These are phyloP conservation scores for Python bivittatus DNA, from an alignment of 2,113 vertebrate species.

Conservation along the genomic window DNA sequence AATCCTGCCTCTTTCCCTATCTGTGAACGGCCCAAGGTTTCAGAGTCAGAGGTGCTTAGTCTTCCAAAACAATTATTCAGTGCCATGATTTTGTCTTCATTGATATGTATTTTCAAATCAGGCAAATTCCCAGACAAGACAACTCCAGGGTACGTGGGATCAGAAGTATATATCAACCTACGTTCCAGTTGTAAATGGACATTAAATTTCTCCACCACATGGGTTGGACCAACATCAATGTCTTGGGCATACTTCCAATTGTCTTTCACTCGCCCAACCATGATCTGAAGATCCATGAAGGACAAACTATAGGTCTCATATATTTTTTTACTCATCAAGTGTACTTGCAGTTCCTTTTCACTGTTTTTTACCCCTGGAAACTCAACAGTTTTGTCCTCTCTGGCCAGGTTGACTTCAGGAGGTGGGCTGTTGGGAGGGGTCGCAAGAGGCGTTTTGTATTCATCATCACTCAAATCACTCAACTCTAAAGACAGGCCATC, in stretches of 20 bases:
- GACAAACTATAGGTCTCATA: constrained; percentile 94
- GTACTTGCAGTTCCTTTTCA: constrained; percentile 75
- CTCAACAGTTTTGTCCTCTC: constrained; percentile 52
- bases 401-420: constrained; percentile 69
- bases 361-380: constrained; percentile 71
- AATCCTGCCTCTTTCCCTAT: constrained; percentile 88
- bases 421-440: constrained; percentile 90
- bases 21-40: constrained; percentile 72
- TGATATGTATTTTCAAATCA: constrained; percentile 95
- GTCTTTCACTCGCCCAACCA: constrained; percentile 94
- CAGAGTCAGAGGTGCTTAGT: constrained; percentile 77
- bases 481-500: constrained; percentile 71
- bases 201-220: constrained; percentile 96
- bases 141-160: constrained; percentile 92
- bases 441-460: constrained; percentile 93
- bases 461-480: constrained; percentile 91
- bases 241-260: constrained; percentile 98
- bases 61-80: constrained; percentile 86
- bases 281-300: constrained; percentile 96
- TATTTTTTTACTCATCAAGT: constrained; percentile 81
- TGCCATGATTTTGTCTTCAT: constrained; percentile 93
- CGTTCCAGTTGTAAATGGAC: constrained; percentile 93
- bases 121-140: constrained; percentile 91
- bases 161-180: constrained; percentile 92
- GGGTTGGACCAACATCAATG: constrained; percentile 92